Percentiles rank a stretch among this genome's conserved stretches.
phyloP scores from a whole-genome alignment of 2,113 vertebrate species.

The Centropristis striata region DNA sequence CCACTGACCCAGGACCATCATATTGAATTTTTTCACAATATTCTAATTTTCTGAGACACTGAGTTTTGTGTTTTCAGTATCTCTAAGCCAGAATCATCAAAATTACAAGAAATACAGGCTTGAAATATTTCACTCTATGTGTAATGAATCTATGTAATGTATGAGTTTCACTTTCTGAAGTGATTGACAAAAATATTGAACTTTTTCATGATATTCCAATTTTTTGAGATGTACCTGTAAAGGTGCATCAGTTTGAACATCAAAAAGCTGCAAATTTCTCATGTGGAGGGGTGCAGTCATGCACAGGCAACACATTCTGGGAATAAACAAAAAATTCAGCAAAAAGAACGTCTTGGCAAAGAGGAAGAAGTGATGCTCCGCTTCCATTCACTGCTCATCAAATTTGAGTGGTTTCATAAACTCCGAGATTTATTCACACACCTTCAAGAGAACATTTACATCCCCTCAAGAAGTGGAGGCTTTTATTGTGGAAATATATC shows the following conservation, averaged over 20 bases:
- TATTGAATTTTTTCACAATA: no score
- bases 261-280: slow-evolving; percentile 12
- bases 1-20: no score
- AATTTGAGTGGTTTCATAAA: slow-evolving; percentile 18
- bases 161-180: no score
- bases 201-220: no score
- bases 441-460: neutral
- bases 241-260: slow-evolving; percentile 30
- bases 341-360: slow-evolving; percentile 6
- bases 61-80: no score
- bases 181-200: no score
- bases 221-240: no score
- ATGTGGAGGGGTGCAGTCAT: neutral
- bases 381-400: slow-evolving; percentile 22
- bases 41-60: no score
- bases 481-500: slow-evolving; percentile 11
- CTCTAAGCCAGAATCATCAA: no score
- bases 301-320: slow-evolving; percentile 37
- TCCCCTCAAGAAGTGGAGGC: neutral
- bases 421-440: neutral
- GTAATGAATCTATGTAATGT: no score
- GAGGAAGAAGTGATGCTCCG: neutral
- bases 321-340: slow-evolving; percentile 34
- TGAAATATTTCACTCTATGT: no score
- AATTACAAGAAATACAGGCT: no score